phyloP scores from a whole-genome alignment of 2,113 vertebrate genomes.

The Ictalurus furcatus region DNA sequence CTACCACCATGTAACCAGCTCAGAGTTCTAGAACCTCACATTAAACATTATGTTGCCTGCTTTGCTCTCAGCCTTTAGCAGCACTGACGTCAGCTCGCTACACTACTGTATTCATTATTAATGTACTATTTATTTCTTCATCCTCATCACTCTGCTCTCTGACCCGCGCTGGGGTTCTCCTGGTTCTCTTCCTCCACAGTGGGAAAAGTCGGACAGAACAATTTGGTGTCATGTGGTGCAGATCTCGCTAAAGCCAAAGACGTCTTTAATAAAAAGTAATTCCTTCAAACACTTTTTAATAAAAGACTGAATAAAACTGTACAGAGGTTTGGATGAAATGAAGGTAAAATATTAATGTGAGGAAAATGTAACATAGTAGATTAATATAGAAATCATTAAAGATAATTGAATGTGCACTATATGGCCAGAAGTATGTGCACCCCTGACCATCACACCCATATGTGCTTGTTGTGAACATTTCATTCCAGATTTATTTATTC shows the following conservation, averaged over 20 bases:
- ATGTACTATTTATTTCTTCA: not conserved
- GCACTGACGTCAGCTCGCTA: not conserved
- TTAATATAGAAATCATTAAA: too few species aligned
- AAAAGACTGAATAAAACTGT: not conserved
- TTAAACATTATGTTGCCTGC: not conserved
- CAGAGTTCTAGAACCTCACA: not conserved
- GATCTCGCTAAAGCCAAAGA: conserved; percentile 84
- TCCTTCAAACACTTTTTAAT: not conserved
- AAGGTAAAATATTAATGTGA: not conserved
- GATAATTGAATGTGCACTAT: too few species aligned
- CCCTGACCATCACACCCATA: not conserved
- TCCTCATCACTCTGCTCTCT: not conserved
- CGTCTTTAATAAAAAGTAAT: conserved; percentile 85
- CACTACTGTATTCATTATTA: not conserved
- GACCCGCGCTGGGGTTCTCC: not conserved
- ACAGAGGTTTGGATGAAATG: not conserved
- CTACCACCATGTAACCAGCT: not conserved
- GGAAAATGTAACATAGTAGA: not conserved
- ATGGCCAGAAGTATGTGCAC: not conserved
- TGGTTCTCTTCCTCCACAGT: conserved; percentile 68
- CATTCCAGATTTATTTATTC: too few species aligned
- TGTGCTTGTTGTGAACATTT: not conserved
- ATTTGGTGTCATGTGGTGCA: conserved; percentile 71
- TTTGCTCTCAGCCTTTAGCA: not conserved
- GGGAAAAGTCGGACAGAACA: conserved; percentile 83